These are phyloP conservation scores for Andrena praecox DNA, from an alignment of 2,888 invertebrate species.

Conservation along the genomic window DNA sequence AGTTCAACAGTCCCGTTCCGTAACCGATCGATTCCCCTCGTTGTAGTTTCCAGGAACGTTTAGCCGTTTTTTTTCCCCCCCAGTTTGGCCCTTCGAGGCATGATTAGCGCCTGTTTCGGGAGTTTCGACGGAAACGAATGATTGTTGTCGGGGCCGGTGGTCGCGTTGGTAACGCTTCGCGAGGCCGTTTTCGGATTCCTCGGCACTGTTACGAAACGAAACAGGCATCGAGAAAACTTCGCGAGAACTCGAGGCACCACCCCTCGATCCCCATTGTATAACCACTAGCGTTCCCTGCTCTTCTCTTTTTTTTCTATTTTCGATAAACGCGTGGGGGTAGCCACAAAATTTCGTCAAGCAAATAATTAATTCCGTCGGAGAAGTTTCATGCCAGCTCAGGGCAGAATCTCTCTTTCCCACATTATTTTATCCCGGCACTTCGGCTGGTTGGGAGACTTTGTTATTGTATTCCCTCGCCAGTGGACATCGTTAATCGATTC, in stretches of 20 bases:
- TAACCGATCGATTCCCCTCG: constrained; percentile 77
- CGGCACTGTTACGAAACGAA: not conserved
- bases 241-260: not conserved
- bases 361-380: not conserved
- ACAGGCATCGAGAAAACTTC: constrained; percentile 10
- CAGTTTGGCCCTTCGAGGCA: constrained; percentile 57
- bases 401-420: not conserved
- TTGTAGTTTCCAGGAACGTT: constrained; percentile 66
- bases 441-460: not conserved
- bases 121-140: constrained; percentile 71
- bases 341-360: constrained; percentile 38
- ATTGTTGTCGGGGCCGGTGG: constrained; percentile 73
- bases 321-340: constrained; percentile 65
- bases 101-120: constrained; percentile 69
- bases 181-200: constrained; percentile 28
- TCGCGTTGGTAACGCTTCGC: constrained; percentile 79
- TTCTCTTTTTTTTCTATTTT: not conserved
- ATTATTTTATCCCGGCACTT: not conserved
- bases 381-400: not conserved
- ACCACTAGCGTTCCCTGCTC: not conserved
- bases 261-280: not conserved
- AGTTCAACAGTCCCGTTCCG: constrained; percentile 49
- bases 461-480: not conserved
- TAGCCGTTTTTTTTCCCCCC: constrained; percentile 58
- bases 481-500: constrained; percentile 19